Base-by-base conservation (phyloP, 2,888 invertebrate genomes). In the Agonopterix subpropinquella region DNA sequence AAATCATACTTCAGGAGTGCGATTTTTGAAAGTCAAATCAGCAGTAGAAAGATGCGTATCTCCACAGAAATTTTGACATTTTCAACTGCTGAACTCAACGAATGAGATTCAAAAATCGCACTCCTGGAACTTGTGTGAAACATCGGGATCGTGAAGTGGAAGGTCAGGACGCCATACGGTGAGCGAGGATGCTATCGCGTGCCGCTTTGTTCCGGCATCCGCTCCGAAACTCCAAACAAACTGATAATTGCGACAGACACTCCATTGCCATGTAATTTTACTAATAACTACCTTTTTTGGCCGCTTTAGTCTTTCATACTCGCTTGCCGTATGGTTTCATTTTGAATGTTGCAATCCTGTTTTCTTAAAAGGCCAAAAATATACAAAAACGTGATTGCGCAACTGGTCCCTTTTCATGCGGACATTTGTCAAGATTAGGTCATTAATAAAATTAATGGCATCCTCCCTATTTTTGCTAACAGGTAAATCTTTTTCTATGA, bases 151-250 rank as follows among this genome's bases (percentile, higher is more conserved):
- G 15, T 44, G 11, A 52, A 50, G 58, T 53, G 60, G 53, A 54
- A 59, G 58, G 56, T 60, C 53, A 54, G 47, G 56, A 61, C 75
- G 75, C 75, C 85, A 86, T 74, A 77, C 77, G 86, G 85, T 57
- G 78, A 65, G 77, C 85, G 85, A 55, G 64, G 13, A 5, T 8
- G 13, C 0, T 8, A 42, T 42, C 83, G 86, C 87, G 86, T 86
- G 86, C 28, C 77, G 69, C 74, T 76, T 78, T 79, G 79, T 85
- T 80, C 79, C 80, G 77, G 79, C 77, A 80, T 77, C 78, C 77
- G 77, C 67, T 69, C 62, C 70, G 4, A 64, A 73, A 73, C 68
- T 61, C 70, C 39, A 64, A 73, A 73, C 68, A 70, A 71, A 71
- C 70, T 70, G 76, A 76, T 77, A 77, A 79, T 78, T 80, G 73